Base-by-base conservation (phyloP, 2,113 vertebrate genomes). In the Phaethon lepturus region DNA sequence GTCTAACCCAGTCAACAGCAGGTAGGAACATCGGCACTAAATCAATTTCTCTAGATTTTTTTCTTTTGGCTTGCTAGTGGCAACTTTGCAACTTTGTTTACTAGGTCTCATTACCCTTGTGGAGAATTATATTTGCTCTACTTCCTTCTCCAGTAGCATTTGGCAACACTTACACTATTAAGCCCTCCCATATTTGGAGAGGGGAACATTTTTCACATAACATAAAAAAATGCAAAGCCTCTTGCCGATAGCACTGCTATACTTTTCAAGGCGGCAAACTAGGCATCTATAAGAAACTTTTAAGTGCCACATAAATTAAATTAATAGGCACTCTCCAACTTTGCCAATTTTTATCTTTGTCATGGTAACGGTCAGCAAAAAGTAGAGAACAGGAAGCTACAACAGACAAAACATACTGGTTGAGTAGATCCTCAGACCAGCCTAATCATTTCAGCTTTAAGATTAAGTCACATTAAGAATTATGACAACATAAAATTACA, bases 61-160 rank as follows among this genome's bases (percentile, higher is more conserved):
- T 82, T 28, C 10, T 71, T 90, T 83, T 84, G 12, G 23, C 25
- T 90, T 97, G 24, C 72, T 89, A 28, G 15, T 92, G 40, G 91
- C 58, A 90, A 13, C 29, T 80, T 95, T 97, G 59, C n/a, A 93
- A 91, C 42, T 94, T 90, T 86, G 17, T 79, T 96, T 88, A 94
- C 91, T 88, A 81, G 17, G n/a, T 86, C 91, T 97, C 81, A 88
- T 56, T 98, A 76, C 52, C 29, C 42, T 85, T 68, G 17, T 38
- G 52, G 31, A 91, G 96, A 98, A 96, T 95, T 90, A 55, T 92
- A 47, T 88, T 92, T 97, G 9, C 17, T 66, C 20, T 91, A n/a
- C 55, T 94, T 96, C 59, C 66, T 85, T 90, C 63, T 93, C 38
- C 80, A 75, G 44, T 40, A 95, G 31, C 62, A 96, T 90, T 96